These are phyloP conservation scores for Bubo scandiacus DNA, from an alignment of 2,113 vertebrate species.

Conservation along the genomic window DNA sequence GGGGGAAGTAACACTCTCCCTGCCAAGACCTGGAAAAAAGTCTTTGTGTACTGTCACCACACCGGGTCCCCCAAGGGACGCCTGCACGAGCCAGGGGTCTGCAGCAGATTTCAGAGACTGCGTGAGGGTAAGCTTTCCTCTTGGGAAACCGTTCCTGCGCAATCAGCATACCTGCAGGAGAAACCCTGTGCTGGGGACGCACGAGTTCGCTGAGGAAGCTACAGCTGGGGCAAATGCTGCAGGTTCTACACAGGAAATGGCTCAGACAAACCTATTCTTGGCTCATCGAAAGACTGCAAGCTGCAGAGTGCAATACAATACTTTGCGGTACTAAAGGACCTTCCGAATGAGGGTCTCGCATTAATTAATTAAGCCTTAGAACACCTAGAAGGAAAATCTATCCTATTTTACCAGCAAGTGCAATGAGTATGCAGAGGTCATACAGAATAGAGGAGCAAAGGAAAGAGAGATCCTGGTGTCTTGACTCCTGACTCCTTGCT, in stretches of 20 bases:
- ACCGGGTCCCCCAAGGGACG: fast-evolving
- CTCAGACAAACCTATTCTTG: neutral
- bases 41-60: neutral
- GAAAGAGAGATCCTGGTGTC: conserved; percentile 13
- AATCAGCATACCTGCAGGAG: neutral
- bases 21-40: neutral
- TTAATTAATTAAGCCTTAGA: conserved; percentile 63
- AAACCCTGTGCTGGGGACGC: fast-evolving
- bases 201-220: fast-evolving
- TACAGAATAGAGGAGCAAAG: conserved; percentile 8
- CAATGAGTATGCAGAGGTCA: conserved; percentile 53
- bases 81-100: fast-evolving
- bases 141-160: neutral
- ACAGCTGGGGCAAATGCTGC: neutral
- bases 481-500: conserved; percentile 34
- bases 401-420: conserved; percentile 56
- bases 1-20: neutral
- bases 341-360: conserved; percentile 61
- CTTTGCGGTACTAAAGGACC: conserved; percentile 46
- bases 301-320: conserved; percentile 42
- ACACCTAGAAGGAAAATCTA: conserved; percentile 62
- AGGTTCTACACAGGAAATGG: neutral
- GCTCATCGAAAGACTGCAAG: neutral
- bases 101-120: neutral
- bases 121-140: neutral